phyloP scores from a whole-genome alignment of 92 coral and sea anemone species.

The Anthopleura xanthogrammica region DNA sequence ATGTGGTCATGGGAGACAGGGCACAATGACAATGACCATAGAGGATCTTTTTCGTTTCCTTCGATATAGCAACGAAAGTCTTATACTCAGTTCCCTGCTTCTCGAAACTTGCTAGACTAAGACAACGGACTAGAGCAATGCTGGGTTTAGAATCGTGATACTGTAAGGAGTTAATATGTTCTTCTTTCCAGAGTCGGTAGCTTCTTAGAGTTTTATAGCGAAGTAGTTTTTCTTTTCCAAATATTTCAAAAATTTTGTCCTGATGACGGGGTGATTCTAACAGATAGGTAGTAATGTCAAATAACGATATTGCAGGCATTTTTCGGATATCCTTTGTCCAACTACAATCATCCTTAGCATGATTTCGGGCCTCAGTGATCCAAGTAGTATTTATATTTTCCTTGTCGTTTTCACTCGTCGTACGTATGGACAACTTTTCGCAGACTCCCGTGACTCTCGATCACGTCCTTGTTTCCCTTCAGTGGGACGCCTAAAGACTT shows the following conservation, averaged over 20 bases:
- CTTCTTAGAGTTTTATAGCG: conserved; percentile 34
- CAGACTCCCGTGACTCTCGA: conserved; percentile 33
- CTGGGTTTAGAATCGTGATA: conserved; percentile 14
- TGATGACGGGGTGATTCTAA: conserved; percentile 32
- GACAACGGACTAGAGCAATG: conserved; percentile 24
- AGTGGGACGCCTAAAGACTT: conserved; percentile 19
- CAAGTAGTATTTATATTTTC: conserved; percentile 15
- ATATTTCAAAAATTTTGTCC: conserved; percentile 28
- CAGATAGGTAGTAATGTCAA: conserved; percentile 17
- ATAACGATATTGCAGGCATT: conserved; percentile 10
- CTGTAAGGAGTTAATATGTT: conserved; percentile 19
- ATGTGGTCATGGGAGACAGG: conserved; percentile 23
- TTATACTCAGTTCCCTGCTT: conserved; percentile 31
- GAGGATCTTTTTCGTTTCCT: conserved; percentile 28
- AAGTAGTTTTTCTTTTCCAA: conserved; percentile 29
- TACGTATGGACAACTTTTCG: conserved; percentile 12
- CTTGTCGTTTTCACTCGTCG: conserved; percentile 22
- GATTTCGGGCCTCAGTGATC: conserved; percentile 26
- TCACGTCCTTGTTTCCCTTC: conserved; percentile 22
- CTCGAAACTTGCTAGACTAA: conserved; percentile 28
- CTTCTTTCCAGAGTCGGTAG: conserved; percentile 49
- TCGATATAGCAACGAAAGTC: conserved; percentile 36
- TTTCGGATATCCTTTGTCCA: conserved; percentile 40
- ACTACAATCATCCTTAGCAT: conserved; percentile 16
- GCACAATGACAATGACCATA: conserved; percentile 44